Evolutionary conservation across 2,888 invertebrate genomes (phyloP), one percentile per base, ranked within the genome.

Genomic region (Platycheirus rosarum): DNA sequence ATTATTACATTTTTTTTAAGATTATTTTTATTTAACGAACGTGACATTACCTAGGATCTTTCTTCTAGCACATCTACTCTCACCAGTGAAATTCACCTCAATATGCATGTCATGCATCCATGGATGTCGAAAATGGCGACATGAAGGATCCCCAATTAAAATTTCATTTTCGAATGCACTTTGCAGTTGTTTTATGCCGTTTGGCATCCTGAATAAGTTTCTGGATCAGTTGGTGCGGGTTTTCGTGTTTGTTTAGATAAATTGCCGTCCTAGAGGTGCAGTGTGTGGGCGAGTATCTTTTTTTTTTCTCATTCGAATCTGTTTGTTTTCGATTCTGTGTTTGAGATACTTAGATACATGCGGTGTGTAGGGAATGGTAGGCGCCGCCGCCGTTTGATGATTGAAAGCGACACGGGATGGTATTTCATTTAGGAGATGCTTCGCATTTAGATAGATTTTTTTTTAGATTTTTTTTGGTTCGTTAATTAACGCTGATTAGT

Each of bases 401-500:
- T 75, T 69, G 63, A 68, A 63, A 75, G 69, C 79, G 75, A 79
- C 79, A 75, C 79, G 69, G 75, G 75, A 49, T 49, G n/a, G 48
- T 69, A 49, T 70, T 74, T 79, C 75, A 75, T 79, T 79, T 69
- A 60, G 65, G 57, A 60, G 71, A 60, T 71, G 16, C 35, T 49
- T 51, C 9, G n/a, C 11, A 57, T 66, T 40, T 40, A 51, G n/a
- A n/a, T n/a, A n/a, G n/a, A 49, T 49, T 48, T 55, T 65, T 35
- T 46, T 44, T 48, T 46, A 32, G 42, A 32, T 70, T 60, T 66
- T 66, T 48, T 66, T 66, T 44, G 66, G 60, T 57, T 71, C 66
- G 82, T 82, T 82, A 82, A 82, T 82, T 82, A 82, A 82, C 77
- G 77, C 68, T 82, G 82, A 77, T 82, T 82, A 82, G 82, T 77